These are phyloP conservation scores for Podargus strigoides DNA, from an alignment of 2,797 vertebrate genomes.

Conservation along the genomic window DNA sequence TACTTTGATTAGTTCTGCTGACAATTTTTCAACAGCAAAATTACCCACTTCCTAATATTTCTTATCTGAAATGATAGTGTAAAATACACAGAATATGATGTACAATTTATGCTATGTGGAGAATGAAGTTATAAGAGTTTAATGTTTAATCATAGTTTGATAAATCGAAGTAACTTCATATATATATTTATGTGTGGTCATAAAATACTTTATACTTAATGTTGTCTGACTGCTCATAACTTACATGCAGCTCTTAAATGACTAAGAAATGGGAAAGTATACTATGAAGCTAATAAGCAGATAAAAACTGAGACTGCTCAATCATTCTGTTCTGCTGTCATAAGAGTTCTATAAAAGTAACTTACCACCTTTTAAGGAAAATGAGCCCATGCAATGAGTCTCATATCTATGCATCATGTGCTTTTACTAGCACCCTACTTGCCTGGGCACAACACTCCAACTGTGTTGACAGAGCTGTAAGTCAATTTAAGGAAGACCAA, in stretches of 20 bases:
- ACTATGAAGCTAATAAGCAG: neutral
- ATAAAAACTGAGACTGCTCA: neutral
- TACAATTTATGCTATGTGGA: neutral
- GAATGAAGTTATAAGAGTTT: neutral
- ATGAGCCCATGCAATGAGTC: neutral
- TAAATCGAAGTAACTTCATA: slow-evolving; percentile 20
- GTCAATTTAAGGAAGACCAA: neutral
- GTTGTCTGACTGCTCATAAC: neutral
- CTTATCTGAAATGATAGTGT: slow-evolving; percentile 34
- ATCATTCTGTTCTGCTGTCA: neutral
- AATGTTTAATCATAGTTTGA: neutral
- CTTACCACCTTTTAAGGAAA: neutral
- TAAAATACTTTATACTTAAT: slow-evolving; percentile 16
- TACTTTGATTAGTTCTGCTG: neutral
- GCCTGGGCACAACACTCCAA: neutral
- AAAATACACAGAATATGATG: neutral
- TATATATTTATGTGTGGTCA: neutral
- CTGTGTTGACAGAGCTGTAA: neutral
- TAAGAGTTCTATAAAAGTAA: neutral
- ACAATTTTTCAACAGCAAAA: neutral
- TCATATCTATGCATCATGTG: neutral
- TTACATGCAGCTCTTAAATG: neutral
- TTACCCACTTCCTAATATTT: slow-evolving; percentile 8
- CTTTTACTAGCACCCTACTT: neutral
- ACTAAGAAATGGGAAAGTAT: neutral